These are phyloP conservation scores for Noctua janthe DNA, from an alignment of 2,888 invertebrate species.

Conservation along the genomic window DNA sequence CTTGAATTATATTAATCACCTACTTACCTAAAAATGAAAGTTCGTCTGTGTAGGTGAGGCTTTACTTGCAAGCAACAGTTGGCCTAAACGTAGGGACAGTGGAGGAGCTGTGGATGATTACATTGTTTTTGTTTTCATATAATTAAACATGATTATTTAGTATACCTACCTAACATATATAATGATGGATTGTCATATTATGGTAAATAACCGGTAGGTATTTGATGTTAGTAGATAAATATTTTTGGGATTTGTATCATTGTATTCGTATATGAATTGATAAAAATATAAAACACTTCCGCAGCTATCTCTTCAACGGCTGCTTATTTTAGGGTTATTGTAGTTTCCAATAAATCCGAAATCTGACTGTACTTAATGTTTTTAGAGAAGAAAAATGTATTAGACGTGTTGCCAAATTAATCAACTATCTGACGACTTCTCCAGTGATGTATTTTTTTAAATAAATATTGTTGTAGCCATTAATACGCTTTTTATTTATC, in stretches of 20 bases:
- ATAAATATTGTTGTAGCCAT: slow-evolving; percentile 56
- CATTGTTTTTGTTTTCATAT: not conserved
- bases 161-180: too few relatives aligned
- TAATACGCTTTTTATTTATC: slow-evolving; percentile 6
- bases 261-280: not conserved
- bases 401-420: slow-evolving; percentile 59
- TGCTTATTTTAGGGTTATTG: slow-evolving; percentile 17
- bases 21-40: slow-evolving; percentile 1
- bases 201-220: not conserved
- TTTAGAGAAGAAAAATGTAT: slow-evolving; percentile 22
- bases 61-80: slow-evolving; percentile 3
- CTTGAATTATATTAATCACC: slow-evolving; percentile 18
- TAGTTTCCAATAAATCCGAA: slow-evolving; percentile 7
- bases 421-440: slow-evolving; percentile 45
- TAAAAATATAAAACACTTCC: slow-evolving; percentile 1
- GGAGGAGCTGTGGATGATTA: slow-evolving; percentile 13
- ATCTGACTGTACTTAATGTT: slow-evolving; percentile 9
- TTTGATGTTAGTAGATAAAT: slow-evolving; percentile 24
- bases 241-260: slow-evolving; percentile 18
- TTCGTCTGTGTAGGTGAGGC: not conserved
- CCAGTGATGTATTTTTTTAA: slow-evolving; percentile 50
- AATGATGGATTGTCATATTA: not conserved
- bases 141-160: not conserved
- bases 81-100: slow-evolving; percentile 16
- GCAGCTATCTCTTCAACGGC: slow-evolving; percentile 29